phyloP scores from a whole-genome alignment of 2,888 invertebrate species.

The Chrysolina haemoptera region DNA sequence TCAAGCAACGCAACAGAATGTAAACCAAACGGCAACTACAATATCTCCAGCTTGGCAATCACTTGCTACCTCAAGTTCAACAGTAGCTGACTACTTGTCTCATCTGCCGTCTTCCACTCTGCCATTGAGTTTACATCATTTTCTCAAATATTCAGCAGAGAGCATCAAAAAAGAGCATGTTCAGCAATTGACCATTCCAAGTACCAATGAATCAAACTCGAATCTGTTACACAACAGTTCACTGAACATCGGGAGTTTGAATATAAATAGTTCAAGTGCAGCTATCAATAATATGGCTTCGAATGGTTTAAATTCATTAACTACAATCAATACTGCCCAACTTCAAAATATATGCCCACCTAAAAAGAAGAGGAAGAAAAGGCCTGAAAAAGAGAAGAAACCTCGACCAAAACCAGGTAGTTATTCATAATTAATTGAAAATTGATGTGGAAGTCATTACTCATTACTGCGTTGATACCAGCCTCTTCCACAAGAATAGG shows the following conservation, averaged over 20 bases:
- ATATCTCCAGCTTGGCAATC: slow-evolving; percentile 79
- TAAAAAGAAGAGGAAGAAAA: slow-evolving; percentile 88
- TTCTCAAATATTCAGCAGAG: slow-evolving; percentile 86
- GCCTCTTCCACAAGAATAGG: too few species aligned
- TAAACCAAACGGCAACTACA: slow-evolving; percentile 62
- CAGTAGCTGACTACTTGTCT: slow-evolving; percentile 88
- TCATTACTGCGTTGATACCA: too few species aligned
- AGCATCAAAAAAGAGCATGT: slow-evolving; percentile 80
- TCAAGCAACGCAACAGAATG: slow-evolving; percentile 50
- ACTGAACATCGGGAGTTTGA: slow-evolving; percentile 20
- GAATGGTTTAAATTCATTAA: slow-evolving; percentile 61
- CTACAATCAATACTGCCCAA: slow-evolving; percentile 68
- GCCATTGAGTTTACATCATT: slow-evolving; percentile 86
- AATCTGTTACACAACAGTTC: slow-evolving; percentile 33
- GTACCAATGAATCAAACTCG: slow-evolving; percentile 33
- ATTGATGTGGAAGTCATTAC: too few species aligned
- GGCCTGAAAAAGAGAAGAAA: slow-evolving; percentile 83
- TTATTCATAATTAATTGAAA: not conserved
- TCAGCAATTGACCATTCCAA: slow-evolving; percentile 63
- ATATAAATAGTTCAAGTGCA: slow-evolving; percentile 10
- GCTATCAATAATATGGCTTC: not conserved
- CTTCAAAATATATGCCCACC: slow-evolving; percentile 55
- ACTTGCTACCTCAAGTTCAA: slow-evolving; percentile 77
- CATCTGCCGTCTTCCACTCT: slow-evolving; percentile 82
- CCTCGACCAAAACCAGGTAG: slow-evolving; percentile 85